Evolutionary conservation across 2,797 vertebrate species (phyloP), one percentile per base, ranked within the genome.

Genomic region (Streptopelia turtur): DNA sequence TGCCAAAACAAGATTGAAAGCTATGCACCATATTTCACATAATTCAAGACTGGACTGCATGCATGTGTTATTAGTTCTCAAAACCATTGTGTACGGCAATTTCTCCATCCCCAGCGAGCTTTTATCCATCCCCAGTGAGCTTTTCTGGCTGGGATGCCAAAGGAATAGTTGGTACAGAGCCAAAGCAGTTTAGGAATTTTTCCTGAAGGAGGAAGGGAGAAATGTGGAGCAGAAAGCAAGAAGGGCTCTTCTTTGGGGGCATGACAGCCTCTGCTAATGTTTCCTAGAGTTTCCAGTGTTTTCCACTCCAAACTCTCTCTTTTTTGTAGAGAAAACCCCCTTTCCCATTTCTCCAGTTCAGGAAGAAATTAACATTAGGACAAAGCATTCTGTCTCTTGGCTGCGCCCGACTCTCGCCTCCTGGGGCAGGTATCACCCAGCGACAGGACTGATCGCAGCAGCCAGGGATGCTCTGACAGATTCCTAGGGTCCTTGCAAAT

Each of bases 181-280:
- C 96, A 97, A 90, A 80, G 81, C 60, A 90, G 71, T 96, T 94
- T 43, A 95, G 76, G 91, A 95, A 93, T 96, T 95, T 96, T 94
- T 96, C 43, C 37, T 87, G 86, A 95, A 83, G 75, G 52, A 92
- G 45, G 27, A 69, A 92, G 37, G 53, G 61, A 86, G 49, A 83
- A 94, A 90, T 23, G 30, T 53, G 56, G 74, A 91, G 31, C 66
- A 72, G 53, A 93, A 87, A 84, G 59, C 15, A 89, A 88, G 39
- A 70, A 63, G 30, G 24, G 28, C 27, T 87, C 52, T 60, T 85
- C 68, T 92, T 41, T 65, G 70, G 83, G 57, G 47, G 33, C 53
- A 87, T 0, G 1, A 61, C 13, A 64, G 33, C 18, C 16, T 63
- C 70, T 90, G 52, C n/a, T 84, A 72, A 45, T 10, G 5, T 52